A percentile compares a stretch with the other conserved stretches of the same genome.
These are phyloP conservation scores for Neosalanx taihuensis DNA, from an alignment of 2,797 vertebrate species.

Conservation along the genomic window DNA sequence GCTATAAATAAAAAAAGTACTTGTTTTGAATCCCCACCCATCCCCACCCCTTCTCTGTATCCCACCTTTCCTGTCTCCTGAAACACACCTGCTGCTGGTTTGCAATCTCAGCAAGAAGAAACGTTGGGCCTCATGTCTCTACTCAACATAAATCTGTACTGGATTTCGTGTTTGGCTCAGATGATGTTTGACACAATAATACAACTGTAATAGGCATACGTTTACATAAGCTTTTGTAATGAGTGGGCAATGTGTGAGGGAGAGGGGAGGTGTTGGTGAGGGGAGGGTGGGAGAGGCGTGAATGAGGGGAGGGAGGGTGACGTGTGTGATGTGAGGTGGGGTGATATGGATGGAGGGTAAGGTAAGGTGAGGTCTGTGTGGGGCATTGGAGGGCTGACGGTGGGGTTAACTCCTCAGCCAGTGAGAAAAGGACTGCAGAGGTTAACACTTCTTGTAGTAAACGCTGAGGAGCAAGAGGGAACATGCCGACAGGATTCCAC, in stretches of 20 bases:
- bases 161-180: not conserved
- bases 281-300: not conserved
- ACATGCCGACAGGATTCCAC: slow-evolving; percentile 61
- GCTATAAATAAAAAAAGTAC: not conserved
- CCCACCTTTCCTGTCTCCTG: too few species aligned
- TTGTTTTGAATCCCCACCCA: not conserved
- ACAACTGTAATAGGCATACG: not conserved
- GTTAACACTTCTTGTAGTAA: not conserved
- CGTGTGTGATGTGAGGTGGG: not conserved
- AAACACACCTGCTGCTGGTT: slow-evolving; percentile 1
- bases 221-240: too few species aligned
- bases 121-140: not conserved
- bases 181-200: not conserved
- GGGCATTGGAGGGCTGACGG: too few species aligned
- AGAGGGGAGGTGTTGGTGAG: not conserved
- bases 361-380: too few species aligned
- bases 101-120: not conserved
- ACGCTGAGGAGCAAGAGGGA: slow-evolving; percentile 49
- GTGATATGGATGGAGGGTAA: not conserved
- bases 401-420: not conserved
- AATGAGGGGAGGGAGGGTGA: not conserved
- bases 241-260: not conserved
- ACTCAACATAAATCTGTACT: not conserved
- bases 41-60: not conserved
- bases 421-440: not conserved